Evolutionary conservation across 2,888 invertebrate species (phyloP).

Genomic region (Microctonus hyperodae): DNA sequence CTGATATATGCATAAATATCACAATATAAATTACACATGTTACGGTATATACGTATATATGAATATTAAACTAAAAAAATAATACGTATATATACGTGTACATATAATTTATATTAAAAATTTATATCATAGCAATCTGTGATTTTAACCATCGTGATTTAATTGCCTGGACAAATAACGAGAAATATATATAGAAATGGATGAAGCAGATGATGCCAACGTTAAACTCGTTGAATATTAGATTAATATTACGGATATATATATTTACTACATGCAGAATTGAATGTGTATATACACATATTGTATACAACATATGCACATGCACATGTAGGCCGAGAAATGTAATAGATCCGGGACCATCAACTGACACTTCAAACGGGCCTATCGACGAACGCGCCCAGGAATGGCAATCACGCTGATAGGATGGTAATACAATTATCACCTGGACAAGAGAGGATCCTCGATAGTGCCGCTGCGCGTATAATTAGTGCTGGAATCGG

Average conservation of each 20-base stretch:
- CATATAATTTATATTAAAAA: background rate
- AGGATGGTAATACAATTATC: slow-evolving; percentile 61
- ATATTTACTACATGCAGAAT: background rate
- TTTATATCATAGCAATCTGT: background rate
- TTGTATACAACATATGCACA: background rate
- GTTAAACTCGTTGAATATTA: background rate
- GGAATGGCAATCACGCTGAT: slow-evolving; percentile 61
- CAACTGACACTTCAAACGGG: slow-evolving; percentile 52
- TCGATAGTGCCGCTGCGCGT: slow-evolving; percentile 53
- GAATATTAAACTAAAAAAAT: too few species aligned
- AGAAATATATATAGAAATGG: background rate
- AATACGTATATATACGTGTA: too few species aligned
- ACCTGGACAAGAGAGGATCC: slow-evolving; percentile 53
- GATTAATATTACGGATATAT: background rate
- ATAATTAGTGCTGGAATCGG: slow-evolving; percentile 58
- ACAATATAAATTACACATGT: too few species aligned
- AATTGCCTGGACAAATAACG: background rate
- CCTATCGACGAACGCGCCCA: slow-evolving; percentile 49
- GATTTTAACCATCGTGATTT: background rate
- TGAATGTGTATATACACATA: background rate
- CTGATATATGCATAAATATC: too few species aligned
- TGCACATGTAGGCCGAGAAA: background rate
- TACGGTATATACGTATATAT: too few species aligned
- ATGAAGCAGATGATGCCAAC: slow-evolving; percentile 15
- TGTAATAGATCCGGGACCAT: slow-evolving; percentile 22